phyloP scores from a whole-genome alignment of 2,797 vertebrate species.

The Semotilus atromaculatus region DNA sequence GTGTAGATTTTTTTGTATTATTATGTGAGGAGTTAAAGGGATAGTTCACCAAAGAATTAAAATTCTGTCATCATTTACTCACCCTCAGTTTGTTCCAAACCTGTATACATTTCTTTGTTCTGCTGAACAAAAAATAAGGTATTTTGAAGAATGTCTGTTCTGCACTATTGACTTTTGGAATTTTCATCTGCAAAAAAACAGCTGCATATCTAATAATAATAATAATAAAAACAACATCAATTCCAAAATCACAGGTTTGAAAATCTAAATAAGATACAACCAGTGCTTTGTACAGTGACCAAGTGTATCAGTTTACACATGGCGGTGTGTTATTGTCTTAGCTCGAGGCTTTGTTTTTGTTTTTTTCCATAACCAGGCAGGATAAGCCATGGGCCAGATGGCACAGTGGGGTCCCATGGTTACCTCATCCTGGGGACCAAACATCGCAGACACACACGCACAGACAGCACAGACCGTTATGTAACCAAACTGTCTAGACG shows the following conservation, averaged over 20 bases:
- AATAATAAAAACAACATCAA: neutral
- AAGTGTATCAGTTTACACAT: slow-evolving; percentile 36
- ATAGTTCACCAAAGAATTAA: too few relatives aligned
- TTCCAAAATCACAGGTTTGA: neutral
- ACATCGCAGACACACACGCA: slow-evolving; percentile 45
- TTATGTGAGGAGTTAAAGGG: too few relatives aligned
- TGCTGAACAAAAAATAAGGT: too few relatives aligned
- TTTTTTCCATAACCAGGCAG: slow-evolving; percentile 71
- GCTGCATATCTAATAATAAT: too few relatives aligned
- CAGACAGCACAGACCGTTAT: slow-evolving; percentile 77
- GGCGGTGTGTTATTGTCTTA: slow-evolving; percentile 56
- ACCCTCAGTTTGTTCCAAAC: too few relatives aligned
- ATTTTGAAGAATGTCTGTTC: too few relatives aligned
- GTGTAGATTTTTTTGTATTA: too few relatives aligned
- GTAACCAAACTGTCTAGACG: slow-evolving; percentile 76
- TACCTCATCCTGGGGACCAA: slow-evolving; percentile 64
- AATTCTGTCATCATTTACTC: too few relatives aligned
- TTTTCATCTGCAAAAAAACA: too few relatives aligned
- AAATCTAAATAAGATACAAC: neutral
- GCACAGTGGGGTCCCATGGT: slow-evolving; percentile 69
- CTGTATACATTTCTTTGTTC: too few relatives aligned
- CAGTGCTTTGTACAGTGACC: neutral
- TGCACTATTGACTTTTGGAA: too few relatives aligned
- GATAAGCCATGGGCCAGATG: slow-evolving; percentile 82
- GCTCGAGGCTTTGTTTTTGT: slow-evolving; percentile 53